Evolutionary conservation across 2,113 vertebrate species (phyloP), one percentile per base, ranked within the genome.

Genomic region (Tonatia bakeri): DNA sequence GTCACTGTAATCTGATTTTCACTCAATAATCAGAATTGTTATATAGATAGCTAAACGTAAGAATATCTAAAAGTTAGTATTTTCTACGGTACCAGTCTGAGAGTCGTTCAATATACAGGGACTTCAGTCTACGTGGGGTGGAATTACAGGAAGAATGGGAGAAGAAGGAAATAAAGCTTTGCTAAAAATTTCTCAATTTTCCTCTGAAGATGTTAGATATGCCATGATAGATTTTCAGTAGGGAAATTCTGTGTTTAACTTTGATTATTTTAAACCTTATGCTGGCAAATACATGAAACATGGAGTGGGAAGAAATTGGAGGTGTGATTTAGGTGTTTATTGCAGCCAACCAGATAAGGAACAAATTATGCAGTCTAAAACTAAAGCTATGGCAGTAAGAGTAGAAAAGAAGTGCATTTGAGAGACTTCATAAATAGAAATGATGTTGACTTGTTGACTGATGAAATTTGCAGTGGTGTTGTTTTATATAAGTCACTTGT

Each of bases 281-380:
- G 90, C 81, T 73, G 40, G 28, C 28, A 94, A 61, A 20, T 64
- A 85, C 5, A 13, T 40, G 47, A 36, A 94, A 11, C 38, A 67
- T 70, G 19, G n/a, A 72, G 73, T 90, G n/a, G 61, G 64, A 93
- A 91, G 90, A 92, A 94, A 76, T 38, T 72, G n/a, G n/a, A 90
- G 64, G n/a, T 92, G 17, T 54, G 70, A 91, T 70, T 90, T 92
- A 94, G 38, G 36, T 94, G 31, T 87, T 91, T 69, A 91, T 70
- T 96, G 7, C 33, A 91, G 38, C 61, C 90, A 52, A 56, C 43
- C 3, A 85, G 76, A 19, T 61, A 77, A 93, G 15, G 82, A 83
- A 83, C n/a, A 94, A 65, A 61, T 90, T 64, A 52, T 79, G 61
- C 52, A 50, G 43, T 40, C 36, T 94, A 45, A 80, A 87, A 72